These are phyloP conservation scores for Chrysomallon squamiferum DNA, from an alignment of 1,140 invertebrate species.

Conservation along the genomic window DNA sequence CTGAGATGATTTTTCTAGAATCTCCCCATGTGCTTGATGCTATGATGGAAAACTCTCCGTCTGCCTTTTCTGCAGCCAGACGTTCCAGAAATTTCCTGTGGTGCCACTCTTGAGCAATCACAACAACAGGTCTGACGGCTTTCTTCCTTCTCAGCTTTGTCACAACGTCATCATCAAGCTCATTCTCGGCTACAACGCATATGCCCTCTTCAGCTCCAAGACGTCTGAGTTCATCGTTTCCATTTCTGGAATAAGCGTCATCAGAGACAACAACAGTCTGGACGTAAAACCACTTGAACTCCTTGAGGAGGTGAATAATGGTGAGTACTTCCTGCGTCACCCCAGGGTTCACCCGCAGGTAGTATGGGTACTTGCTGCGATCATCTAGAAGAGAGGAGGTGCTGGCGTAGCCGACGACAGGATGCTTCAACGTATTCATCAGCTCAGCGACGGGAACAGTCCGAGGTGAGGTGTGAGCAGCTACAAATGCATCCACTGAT, in stretches of 20 bases:
- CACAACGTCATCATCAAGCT: slow-evolving; percentile 28
- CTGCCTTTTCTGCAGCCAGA: slow-evolving; percentile 19
- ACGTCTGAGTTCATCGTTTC: slow-evolving; percentile 26
- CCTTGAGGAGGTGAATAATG: slow-evolving; percentile 63
- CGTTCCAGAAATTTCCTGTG: slow-evolving; percentile 29
- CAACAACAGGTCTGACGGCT: slow-evolving; percentile 37
- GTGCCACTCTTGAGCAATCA: slow-evolving; percentile 19
- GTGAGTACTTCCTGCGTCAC: slow-evolving; percentile 79
- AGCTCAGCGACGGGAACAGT: slow-evolving; percentile 44
- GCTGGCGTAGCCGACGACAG: slow-evolving; percentile 80
- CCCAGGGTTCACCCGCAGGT: slow-evolving; percentile 79
- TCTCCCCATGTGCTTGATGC: slow-evolving; percentile 24
- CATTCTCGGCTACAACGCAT: slow-evolving; percentile 48
- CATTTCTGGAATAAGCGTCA: slow-evolving; percentile 25
- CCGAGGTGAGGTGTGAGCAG: slow-evolving; percentile 18
- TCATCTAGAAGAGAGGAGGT: slow-evolving; percentile 17
- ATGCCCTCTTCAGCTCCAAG: slow-evolving; percentile 51
- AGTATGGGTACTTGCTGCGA: slow-evolving; percentile 76
- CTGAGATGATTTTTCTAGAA: slow-evolving; percentile 16
- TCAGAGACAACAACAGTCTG: slow-evolving; percentile 33
- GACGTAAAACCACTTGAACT: slow-evolving; percentile 44
- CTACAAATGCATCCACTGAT: slow-evolving; percentile 47
- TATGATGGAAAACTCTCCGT: slow-evolving; percentile 31
- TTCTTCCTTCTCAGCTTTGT: slow-evolving; percentile 21
- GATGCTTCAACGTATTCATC: slow-evolving; percentile 71